These are phyloP conservation scores for Cactoblastis cactorum DNA, from an alignment of 2,888 invertebrate genomes.

Conservation along the genomic window DNA sequence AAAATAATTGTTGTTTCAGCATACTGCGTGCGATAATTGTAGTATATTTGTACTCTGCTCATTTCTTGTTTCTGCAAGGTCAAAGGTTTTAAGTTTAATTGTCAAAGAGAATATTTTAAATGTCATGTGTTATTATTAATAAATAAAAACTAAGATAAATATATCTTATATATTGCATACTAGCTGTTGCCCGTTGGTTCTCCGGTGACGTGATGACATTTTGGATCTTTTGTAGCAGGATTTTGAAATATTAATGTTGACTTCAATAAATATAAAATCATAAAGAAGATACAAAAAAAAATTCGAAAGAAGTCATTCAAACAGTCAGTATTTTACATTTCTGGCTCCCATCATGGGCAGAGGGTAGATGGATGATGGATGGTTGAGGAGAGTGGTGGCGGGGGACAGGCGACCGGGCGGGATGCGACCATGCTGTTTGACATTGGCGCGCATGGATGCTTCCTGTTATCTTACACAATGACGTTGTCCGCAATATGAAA, in stretches of 20 bases:
- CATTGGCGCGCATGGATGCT: conserved; percentile 71
- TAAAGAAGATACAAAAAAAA: too few species aligned
- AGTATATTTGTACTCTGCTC: conserved; percentile 67
- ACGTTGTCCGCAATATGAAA: conserved; percentile 53
- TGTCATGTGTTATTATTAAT: background rate
- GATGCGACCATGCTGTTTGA: conserved; percentile 59
- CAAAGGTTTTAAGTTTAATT: conserved; percentile 45
- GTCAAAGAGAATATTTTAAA: conserved; percentile 20
- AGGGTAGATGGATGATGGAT: conserved; percentile 21
- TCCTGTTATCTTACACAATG: conserved; percentile 75
- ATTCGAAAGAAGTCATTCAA: background rate
- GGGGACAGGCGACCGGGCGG: conserved; percentile 21
- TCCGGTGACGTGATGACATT: too few species aligned
- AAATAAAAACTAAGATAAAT: too few species aligned
- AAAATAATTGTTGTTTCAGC: conserved; percentile 41
- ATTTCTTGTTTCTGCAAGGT: conserved; percentile 66
- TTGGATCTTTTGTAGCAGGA: too few species aligned
- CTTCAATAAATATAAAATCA: too few species aligned
- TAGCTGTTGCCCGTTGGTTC: too few species aligned
- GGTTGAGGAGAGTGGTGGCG: conserved; percentile 20
- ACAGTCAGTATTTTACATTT: background rate
- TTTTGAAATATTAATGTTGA: too few species aligned
- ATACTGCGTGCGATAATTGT: conserved; percentile 31
- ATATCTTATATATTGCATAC: too few species aligned
- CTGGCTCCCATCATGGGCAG: conserved; percentile 2